Base-by-base conservation (phyloP, 2,888 invertebrate genomes). In the Nasonia oneida region DNA sequence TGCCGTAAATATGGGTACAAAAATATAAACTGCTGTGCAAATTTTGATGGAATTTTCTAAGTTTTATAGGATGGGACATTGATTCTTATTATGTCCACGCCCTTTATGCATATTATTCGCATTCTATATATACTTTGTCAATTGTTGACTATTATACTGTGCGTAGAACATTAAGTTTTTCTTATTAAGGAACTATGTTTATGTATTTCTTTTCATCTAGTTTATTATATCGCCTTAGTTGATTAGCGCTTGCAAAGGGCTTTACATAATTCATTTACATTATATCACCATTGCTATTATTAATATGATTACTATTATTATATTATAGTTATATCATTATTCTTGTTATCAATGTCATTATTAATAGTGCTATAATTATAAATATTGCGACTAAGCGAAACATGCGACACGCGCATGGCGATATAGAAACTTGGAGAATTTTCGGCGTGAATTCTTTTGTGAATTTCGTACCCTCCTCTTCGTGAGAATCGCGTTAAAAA, bases 1-100 rank as follows among this genome's bases (percentile, higher is more conserved):
- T 86, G 77, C 77, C 83, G 67, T 77, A 67, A 81, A 76, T 53
- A 64, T 73, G 42, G 77, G 73, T 64, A 84, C 77, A 83, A 86
- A 83, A 70, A 75, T 37, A 50, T 18, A 53, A 77, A 77, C 3
- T 64, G 8, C 73, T 80, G 50, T 71, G 42, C 53, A 57, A 18
- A 47, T 57, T 14, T 81, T 14, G 61, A 47, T 71, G 37, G 42
- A 47, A 79, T 79, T 84, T 83, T 86, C 61, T 80, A 86, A 75
- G 75, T 86, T 83, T 79, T 83, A 76, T 76, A 53, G 57, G 64
- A 81, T 57, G 53, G 42, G 74, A n/a, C 39, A 42, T 83, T 79
- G 42, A 33, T 47, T 73, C 37, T 39, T 14, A 67, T 57, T 29
- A 79, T 50, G 12, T 12, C 3, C 2, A 75, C 6, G 23, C 70